Evolutionary conservation across 2,113 vertebrate genomes (phyloP), one percentile per base, ranked within the genome.

Genomic region (Pitta sordida): DNA sequence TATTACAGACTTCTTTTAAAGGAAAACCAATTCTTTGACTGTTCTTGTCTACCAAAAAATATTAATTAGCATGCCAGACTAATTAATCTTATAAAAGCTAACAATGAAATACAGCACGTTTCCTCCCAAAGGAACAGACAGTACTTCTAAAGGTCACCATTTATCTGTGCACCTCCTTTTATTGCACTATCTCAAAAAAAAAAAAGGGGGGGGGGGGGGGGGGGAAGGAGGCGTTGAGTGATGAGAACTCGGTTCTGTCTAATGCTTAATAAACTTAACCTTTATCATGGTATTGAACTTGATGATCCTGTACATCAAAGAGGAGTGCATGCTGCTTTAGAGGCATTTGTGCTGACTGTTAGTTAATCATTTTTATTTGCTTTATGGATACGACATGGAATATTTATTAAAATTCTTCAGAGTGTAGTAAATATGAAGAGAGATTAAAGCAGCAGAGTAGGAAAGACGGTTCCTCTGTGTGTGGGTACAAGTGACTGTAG

Each of bases 261-360:
- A 96, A 76, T 96, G 96, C 85, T 97, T 96, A 87, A 94, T 92
- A 91, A 95, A 95, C 52, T 91, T 97, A 95, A 95, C 92, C 88
- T 96, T 97, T 86, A 79, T 70, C 77, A 21, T 90, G 67, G 87
- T 87, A 71, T 96, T 84, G 93, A 77, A 75, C 81, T 93, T 93
- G 91, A 77, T 94, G 77, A 96, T 97, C 96, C 84, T 90, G 52
- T n/a, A n/a, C 80, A 69, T 96, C 93, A 96, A 95, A 84, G 67
- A 91, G 81, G 91, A 95, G 46, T 32, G 27, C 46, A 4, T 69
- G 67, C 77, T 70, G 55, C 82, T 94, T 95, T 85, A 77, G 91
- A 97, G 74, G 48, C 39, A 19, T 95, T 97, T 92, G 59, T 94
- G 94, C 85, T 62, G 71, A 65, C 87, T 95, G 79, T 94, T 94